phyloP scores from a whole-genome alignment of 2,888 invertebrate species.

The Morpho helenor region DNA sequence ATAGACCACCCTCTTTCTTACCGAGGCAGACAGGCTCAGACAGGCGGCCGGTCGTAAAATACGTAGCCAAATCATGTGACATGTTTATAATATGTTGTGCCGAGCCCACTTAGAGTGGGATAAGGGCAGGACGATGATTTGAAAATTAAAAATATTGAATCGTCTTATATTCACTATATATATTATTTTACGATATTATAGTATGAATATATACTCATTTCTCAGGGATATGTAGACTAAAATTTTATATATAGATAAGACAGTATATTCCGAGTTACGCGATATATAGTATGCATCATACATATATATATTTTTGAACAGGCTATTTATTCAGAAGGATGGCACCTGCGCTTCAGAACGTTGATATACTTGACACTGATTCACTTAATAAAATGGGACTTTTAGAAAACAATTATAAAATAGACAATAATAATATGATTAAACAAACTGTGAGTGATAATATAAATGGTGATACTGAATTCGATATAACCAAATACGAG shows the following conservation, averaged over 20 bases:
- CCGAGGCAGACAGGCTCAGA: too few relatives aligned
- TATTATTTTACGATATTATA: too few relatives aligned
- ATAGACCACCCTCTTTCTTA: too few relatives aligned
- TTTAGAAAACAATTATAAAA: slow-evolving; percentile 34
- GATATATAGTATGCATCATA: too few relatives aligned
- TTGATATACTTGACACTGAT: slow-evolving; percentile 40
- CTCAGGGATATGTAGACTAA: not conserved
- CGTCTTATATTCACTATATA: too few relatives aligned
- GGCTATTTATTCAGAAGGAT: slow-evolving; percentile 30
- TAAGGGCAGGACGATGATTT: too few relatives aligned
- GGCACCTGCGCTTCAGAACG: slow-evolving; percentile 58
- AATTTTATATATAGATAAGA: not conserved
- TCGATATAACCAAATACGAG: slow-evolving; percentile 62
- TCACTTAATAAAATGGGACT: slow-evolving; percentile 47
- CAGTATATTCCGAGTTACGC: not conserved
- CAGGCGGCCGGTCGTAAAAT: too few relatives aligned
- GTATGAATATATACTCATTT: too few relatives aligned
- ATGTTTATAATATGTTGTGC: too few relatives aligned
- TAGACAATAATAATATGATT: slow-evolving; percentile 43
- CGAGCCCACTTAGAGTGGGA: too few relatives aligned
- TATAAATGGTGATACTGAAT: slow-evolving; percentile 45
- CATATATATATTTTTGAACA: not conserved
- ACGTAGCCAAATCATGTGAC: too few relatives aligned
- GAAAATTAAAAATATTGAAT: too few relatives aligned
- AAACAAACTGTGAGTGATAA: slow-evolving; percentile 35